Base-by-base conservation (phyloP, 2,888 invertebrate genomes). In the Latheticus oryzae region DNA sequence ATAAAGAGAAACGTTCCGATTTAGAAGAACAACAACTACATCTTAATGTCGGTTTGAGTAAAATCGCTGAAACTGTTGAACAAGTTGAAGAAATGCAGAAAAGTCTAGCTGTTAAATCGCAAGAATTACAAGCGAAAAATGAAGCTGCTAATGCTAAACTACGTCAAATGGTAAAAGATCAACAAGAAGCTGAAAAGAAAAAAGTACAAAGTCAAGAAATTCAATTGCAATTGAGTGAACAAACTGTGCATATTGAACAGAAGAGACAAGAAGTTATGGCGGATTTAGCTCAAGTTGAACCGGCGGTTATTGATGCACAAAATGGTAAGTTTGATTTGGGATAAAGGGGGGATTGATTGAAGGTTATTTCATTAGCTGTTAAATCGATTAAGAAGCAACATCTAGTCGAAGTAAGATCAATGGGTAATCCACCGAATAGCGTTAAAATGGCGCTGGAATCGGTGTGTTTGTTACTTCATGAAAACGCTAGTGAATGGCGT, bases 41-140 rank as follows among this genome's bases (percentile, higher is more conserved):
- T 81, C 83, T 99, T 74, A 99, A 99, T 80, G 97, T 99, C 33
- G 99, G 99, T 77, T 84, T 99, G 54, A 94, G 93, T 74, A 99
- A 99, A 82, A 99, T 99, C 68, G 94, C 96, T 0, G 99, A 99
- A 80, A 99, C 99, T 3, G 95, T 99, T 7, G 97, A 97, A 72
- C 99, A 99, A 78, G 99, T 99, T 7, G 98, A 97, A 77, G 98
- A 99, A 77, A 94, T 99, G 90, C 99, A 99, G 78, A 97, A 97
- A 80, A 97, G 97, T 56, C 85, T 99, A 56, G 97, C 97, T 33
- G 92, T 97, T 37, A 99, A 99, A 80, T 93, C 95, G 52, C 91
- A 91, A 85, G 93, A 93, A 79, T 79, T 94, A 12, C 95, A 97
- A 84, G 93, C 95, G 28, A 99, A 99, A 82, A 99, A 99, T 76